Base-by-base conservation (phyloP, 2,888 invertebrate species). In the Drosophila setosimentum region DNA sequence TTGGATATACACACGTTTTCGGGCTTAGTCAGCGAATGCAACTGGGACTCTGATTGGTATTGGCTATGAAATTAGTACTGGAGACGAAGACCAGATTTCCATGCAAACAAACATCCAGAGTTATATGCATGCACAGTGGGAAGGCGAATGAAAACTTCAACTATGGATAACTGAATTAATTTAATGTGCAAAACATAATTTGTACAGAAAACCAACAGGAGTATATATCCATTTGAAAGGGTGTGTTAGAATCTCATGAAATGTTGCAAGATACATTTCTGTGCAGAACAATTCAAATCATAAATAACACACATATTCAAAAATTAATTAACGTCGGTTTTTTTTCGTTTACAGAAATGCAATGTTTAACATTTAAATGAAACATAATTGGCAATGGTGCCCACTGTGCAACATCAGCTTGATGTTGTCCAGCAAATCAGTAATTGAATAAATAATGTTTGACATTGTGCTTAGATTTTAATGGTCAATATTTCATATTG, bases 21-120 rank as follows among this genome's bases (percentile, higher is more conserved):
- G 40, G 45, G 64, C 80, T 81, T 64, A 59, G 67, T 80, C 78
- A 65, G 61, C 64, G 64, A 63, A 29, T 33, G 57, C 37, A 33
- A 42, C 13, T 54, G 32, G 50, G 35, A 42, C n/a, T 57, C 50
- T 42, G 50, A 69, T 18, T 51, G 57, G 42, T 45, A 48, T 32
- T 45, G 18, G 49, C 10, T 49, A 27, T 24, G 49, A 2, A 24
- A 48, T 48, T 24, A 37, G 16, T 21, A 24, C 32, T 42, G 57
- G 27, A 18, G 27, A 24, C 54, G 18, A 21, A 16, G 16, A 29
- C 27, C 18, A 27, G 8, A 30, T 7, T 53, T 32, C 18, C 54
- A 37, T 37, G 27, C 10, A 21, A 21, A 29, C 40, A 30, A 40
- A 21, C 16, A 42, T 11, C 29, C 18, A 49, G 24, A 27, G 48